These are phyloP conservation scores for Leucophora obtusa DNA, from an alignment of 2,888 invertebrate genomes.

Conservation along the genomic window DNA sequence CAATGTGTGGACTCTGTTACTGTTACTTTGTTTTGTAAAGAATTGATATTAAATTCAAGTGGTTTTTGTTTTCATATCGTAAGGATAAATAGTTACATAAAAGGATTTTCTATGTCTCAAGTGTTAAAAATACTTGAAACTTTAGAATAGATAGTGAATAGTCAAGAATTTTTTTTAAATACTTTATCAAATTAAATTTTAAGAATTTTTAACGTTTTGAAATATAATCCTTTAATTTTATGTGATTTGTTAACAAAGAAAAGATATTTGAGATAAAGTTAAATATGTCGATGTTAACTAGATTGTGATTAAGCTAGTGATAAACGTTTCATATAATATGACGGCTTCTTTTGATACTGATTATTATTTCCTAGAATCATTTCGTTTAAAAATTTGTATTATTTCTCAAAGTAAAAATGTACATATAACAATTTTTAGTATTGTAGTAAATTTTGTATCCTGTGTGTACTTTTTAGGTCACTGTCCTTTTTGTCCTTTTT, in stretches of 20 bases:
- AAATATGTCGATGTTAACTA: constrained; percentile 32
- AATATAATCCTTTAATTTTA: constrained; percentile 52
- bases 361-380: constrained; percentile 8
- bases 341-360: neutral
- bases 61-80: constrained; percentile 14
- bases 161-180: constrained; percentile 3
- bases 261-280: neutral
- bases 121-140: constrained; percentile 20
- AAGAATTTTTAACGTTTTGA: constrained; percentile 12
- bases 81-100: constrained; percentile 4
- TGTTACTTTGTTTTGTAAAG: constrained; percentile 2
- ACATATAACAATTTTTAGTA: neutral
- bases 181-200: constrained; percentile 23
- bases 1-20: constrained; percentile 9
- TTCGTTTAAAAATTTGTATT: neutral
- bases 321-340: constrained; percentile 3
- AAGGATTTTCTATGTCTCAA: constrained; percentile 34
- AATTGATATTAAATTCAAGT: constrained; percentile 22
- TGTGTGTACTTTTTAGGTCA: constrained; percentile 31
- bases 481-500: constrained; percentile 25
- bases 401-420: neutral
- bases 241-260: constrained; percentile 33
- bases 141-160: neutral
- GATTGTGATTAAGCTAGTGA: constrained; percentile 29
- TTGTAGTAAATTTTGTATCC: neutral